Base-by-base conservation (phyloP, 2,888 invertebrate species). In the Apotomis capreana region DNA sequence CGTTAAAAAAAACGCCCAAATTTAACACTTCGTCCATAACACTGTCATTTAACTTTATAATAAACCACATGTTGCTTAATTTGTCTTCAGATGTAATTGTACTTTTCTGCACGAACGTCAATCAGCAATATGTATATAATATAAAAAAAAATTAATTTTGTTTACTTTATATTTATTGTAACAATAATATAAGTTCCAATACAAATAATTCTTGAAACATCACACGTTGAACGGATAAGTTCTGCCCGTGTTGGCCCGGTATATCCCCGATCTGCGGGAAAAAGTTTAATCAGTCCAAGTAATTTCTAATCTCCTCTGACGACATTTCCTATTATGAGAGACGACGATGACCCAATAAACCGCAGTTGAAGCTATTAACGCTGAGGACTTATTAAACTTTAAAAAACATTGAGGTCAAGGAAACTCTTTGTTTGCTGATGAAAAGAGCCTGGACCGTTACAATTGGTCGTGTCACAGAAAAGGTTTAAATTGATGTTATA, bases 191-290 rank as follows among this genome's bases (percentile, higher is more conserved):
- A 40, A 40, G 3, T 40, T 4, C 5, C 6, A 40, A 6, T 40
- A 40, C 3, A 40, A 40, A 5, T 40, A 5, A 4, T 3, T 40
- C 6, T 40, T 6, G 40, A 49, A 26, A 40, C 12, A 5, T 67
- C 60, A 70, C 6, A 8, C 10, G 60, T 55, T 70, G 69, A 46
- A 73, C 6, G 73, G 73, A 55, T 76, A 77, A 5, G 44, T 57
- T 71, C 77, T 74, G 46, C 75, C 69, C n/a, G 78, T 78, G 61
- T 77, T 74, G n/a, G 77, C 69, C 59, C 77, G 73, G 72, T 70
- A 76, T 60, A 77, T 74, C 37, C 77, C 77, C 69, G 74, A 52
- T 58, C 76, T 79, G 74, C 60, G 74, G 74, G 49, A 70, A 70
- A 55, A 65, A 44, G 54, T 67, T 70, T 70, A 65, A 70, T 65